A percentile compares a stretch with the other conserved stretches of the same genome.
These are phyloP conservation scores for Archaeoteleia sp. DNA, from an alignment of 2,888 invertebrate species.

Conservation along the genomic window DNA sequence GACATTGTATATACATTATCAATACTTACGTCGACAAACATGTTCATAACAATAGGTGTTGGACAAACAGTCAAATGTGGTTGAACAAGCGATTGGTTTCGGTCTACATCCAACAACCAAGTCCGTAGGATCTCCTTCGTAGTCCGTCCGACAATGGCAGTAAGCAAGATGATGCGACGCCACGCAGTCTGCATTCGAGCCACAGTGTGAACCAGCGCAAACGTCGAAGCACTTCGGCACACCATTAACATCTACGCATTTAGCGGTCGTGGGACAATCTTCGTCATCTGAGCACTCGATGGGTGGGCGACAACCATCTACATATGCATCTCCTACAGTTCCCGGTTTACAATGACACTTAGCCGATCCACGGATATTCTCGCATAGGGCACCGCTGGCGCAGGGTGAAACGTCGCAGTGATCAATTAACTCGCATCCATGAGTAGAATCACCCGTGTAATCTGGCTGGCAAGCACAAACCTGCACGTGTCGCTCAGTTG, in stretches of 20 bases:
- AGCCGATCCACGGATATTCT: constrained; percentile 86
- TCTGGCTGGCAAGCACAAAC: constrained; percentile 91
- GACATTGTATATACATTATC: too few relatives aligned
- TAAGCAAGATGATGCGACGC: constrained; percentile 84
- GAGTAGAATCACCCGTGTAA: constrained; percentile 86
- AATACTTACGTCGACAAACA: constrained; percentile 86
- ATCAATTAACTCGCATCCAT: constrained; percentile 84
- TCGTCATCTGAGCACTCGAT: constrained; percentile 86
- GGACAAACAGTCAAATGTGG: constrained; percentile 83
- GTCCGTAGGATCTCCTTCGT: constrained; percentile 85
- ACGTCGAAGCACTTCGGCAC: constrained; percentile 88
- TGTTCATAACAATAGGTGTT: constrained; percentile 89
- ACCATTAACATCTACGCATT: constrained; percentile 83
- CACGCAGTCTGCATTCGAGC: constrained; percentile 88
- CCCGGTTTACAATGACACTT: constrained; percentile 87
- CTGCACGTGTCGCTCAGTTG: constrained; percentile 87
- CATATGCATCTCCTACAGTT: constrained; percentile 89
- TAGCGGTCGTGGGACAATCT: constrained; percentile 88
- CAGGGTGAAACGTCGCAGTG: constrained; percentile 87
- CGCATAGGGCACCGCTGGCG: constrained; percentile 87
- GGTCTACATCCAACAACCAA: constrained; percentile 84
- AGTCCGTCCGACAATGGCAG: constrained; percentile 87
- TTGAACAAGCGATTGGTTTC: constrained; percentile 83
- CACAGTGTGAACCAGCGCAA: constrained; percentile 86
- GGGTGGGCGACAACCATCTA: constrained; percentile 87